Evolutionary conservation across 2,797 vertebrate species (phyloP).

Genomic region (Alectoris magna): DNA sequence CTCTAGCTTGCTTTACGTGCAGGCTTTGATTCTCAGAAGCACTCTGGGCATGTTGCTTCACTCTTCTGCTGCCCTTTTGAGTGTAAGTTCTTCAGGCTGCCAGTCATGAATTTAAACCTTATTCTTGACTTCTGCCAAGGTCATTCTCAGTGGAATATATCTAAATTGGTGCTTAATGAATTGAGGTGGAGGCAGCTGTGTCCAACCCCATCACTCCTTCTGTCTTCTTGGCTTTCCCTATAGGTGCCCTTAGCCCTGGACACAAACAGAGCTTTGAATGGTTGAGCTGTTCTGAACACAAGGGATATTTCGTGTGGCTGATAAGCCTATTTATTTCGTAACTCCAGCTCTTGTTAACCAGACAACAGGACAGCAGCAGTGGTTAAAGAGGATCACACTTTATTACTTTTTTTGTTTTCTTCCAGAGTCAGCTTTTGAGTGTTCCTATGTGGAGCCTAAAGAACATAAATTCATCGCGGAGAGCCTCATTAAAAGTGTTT

Average conservation of each 20-base stretch:
- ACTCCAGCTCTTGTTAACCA: rapidly evolving
- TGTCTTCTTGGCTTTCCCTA: neutral
- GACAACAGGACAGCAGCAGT: neutral
- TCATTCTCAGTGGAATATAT: neutral
- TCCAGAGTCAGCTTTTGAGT: neutral
- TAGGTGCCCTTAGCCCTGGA: neutral
- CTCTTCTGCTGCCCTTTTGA: neutral
- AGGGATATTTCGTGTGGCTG: neutral
- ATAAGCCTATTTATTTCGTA: neutral
- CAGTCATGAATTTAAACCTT: neutral
- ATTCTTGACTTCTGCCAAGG: neutral
- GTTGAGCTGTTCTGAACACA: rapidly evolving
- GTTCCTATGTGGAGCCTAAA: neutral
- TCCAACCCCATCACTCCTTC: neutral
- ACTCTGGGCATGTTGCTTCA: neutral
- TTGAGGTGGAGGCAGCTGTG: neutral
- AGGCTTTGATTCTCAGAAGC: rapidly evolving
- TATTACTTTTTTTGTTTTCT: neutral
- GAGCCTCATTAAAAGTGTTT: rapidly evolving
- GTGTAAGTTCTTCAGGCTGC: neutral
- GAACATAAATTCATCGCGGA: neutral
- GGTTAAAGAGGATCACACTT: neutral
- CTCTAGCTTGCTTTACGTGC: neutral
- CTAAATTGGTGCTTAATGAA: neutral
- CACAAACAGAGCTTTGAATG: neutral